phyloP scores from a whole-genome alignment of 2,888 invertebrate species.

The Cephus spinipes region DNA sequence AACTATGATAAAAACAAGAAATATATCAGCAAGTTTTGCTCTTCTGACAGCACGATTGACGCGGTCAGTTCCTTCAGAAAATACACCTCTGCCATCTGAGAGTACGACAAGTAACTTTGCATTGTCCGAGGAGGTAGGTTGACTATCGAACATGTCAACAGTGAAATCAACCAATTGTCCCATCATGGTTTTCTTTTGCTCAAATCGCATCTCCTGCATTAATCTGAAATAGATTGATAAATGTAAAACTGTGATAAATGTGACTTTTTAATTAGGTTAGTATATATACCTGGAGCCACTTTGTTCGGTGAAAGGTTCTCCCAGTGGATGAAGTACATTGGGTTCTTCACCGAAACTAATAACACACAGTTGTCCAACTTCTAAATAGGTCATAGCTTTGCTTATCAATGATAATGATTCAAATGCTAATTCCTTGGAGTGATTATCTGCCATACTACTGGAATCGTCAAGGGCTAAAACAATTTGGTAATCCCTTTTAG shows the following conservation, averaged over 20 bases:
- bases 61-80: constrained; percentile 84
- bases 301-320: constrained; percentile 87
- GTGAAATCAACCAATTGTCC: constrained; percentile 85
- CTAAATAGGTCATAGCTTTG: constrained; percentile 89
- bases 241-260: neutral
- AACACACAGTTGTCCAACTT: constrained; percentile 93
- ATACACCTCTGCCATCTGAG: constrained; percentile 95
- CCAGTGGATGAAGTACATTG: constrained; percentile 87
- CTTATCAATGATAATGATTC: constrained; percentile 93
- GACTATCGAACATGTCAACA: constrained; percentile 74
- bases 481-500: constrained; percentile 95
- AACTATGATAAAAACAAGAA: constrained; percentile 94
- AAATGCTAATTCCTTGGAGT: constrained; percentile 91
- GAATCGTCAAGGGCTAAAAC: constrained; percentile 98
- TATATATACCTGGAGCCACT: constrained; percentile 77
- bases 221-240: constrained; percentile 66
- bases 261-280: neutral
- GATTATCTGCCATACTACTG: constrained; percentile 88
- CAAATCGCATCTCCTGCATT: constrained; percentile 85
- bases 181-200: constrained; percentile 90
- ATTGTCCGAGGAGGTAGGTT: constrained; percentile 71
- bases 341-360: constrained; percentile 91
- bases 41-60: constrained; percentile 84
- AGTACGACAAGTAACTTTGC: constrained; percentile 92
- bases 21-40: constrained; percentile 86